Evolutionary conservation across 1,140 invertebrate species (phyloP).

Genomic region (Zaprionus taronus): DNA sequence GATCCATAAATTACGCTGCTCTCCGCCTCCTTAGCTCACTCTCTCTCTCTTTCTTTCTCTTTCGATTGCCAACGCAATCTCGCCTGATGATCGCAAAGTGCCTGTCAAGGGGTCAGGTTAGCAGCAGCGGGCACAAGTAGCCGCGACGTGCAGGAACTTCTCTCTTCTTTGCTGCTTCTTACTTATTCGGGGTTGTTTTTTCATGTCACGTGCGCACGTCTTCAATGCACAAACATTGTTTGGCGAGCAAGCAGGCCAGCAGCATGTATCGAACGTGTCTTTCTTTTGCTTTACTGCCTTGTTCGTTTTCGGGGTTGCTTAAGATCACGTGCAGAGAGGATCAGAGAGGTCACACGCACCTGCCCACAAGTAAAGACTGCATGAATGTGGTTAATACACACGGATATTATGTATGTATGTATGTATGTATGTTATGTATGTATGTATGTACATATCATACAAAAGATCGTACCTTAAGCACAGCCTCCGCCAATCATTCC

Average conservation of each 20-base stretch:
- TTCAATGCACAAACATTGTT: slow-evolving; percentile 2
- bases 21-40: neutral
- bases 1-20: slow-evolving; percentile 4
- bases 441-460: neutral
- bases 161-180: neutral
- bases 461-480: neutral
- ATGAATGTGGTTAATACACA: neutral
- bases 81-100: slow-evolving; percentile 70
- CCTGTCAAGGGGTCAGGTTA: slow-evolving; percentile 60
- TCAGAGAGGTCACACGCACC: neutral
- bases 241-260: neutral
- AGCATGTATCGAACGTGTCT: neutral
- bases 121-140: slow-evolving; percentile 28
- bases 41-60: slow-evolving; percentile 8
- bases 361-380: neutral
- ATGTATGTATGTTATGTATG: neutral
- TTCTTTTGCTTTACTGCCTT: neutral
- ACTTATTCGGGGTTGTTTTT: neutral
- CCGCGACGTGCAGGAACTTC: neutral
- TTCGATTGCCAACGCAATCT: slow-evolving; percentile 40
- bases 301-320: slow-evolving; percentile 29
- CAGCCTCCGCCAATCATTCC: slow-evolving; percentile 35
- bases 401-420: neutral
- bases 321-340: neutral
- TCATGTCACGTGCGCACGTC: neutral